Evolutionary conservation across 2,888 invertebrate species (phyloP), one percentile per base, ranked within the genome.

Genomic region (Trichogramma dendrolimi): DNA sequence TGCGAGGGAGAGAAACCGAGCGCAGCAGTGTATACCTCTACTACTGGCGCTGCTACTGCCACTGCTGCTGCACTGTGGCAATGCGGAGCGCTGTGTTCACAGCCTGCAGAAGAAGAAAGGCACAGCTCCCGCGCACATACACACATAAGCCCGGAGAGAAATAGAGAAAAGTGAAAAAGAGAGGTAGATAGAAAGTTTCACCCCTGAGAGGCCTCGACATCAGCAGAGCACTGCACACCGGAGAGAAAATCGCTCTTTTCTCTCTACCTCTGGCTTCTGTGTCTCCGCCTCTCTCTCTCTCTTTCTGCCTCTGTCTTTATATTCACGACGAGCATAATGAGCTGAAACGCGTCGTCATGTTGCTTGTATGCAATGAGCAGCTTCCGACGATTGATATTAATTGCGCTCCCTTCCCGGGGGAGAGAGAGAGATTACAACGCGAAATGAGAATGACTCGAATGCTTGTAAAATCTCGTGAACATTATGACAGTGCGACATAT

Each of bases 81-180:
- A 27, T 27, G 27, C 27, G 27, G 27, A 46, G 46, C 8, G n/a
- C 10, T 10, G n/a, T 10, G 46, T n/a, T 46, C 46, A 46, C 10
- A 46, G n/a, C 8, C 27, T 27, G 27, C 27, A 27, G 27, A 27
- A 63, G 59, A 61, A 63, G 61, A 63, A 59, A 61, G 54, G 27
- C 27, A 27, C 27, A 27, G 27, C 27, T 27, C 27, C 27, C 27
- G 2, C 27, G 14, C 14, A 2, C 14, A 3, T 3, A 27, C 27
- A 27, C 27, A 27, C 27, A 2, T 27, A 27, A 27, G 27, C 27
- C 27, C 40, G 46, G 38, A 10, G 39, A 61, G 53, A 10, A 14
- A 14, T 11, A 50, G 10, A 11, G n/a, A 58, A 60, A 57, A 58
- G 60, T 60, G 62, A 62, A 60, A 57, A 58, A 53, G 59, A 52